Evolutionary conservation across 1,140 invertebrate species (phyloP).

Genomic region (Thaumatotibia leucotreta): DNA sequence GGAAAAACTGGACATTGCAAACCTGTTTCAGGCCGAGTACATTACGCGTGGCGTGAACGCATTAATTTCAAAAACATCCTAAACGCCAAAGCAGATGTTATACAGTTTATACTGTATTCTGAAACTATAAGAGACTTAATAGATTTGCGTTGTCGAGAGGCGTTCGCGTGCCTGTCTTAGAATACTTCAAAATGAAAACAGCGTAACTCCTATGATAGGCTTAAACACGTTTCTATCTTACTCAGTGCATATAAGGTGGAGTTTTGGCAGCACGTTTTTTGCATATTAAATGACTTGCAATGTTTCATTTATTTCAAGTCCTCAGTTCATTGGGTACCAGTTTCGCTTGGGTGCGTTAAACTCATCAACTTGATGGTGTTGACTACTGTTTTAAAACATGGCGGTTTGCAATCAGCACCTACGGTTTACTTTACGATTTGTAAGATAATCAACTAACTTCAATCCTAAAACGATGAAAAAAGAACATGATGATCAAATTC

Average conservation of each 20-base stretch:
- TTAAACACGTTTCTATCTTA: neutral
- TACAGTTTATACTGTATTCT: neutral
- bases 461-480: too few species aligned
- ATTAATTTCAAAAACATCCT: neutral
- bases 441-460: too few species aligned
- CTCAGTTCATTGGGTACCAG: constrained; percentile 15
- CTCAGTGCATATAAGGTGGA: neutral
- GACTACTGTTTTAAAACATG: constrained; percentile 8
- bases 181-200: neutral
- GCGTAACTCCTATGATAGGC: neutral
- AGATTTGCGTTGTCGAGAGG: neutral
- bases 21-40: constrained; percentile 15
- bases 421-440: neutral
- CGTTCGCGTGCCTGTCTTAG: constrained; percentile 15
- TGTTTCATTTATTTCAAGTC: constrained; percentile 12
- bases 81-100: neutral
- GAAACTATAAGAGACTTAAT: neutral
- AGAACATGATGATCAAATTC: too few species aligned
- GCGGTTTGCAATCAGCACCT: neutral
- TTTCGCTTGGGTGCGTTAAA: constrained; percentile 20
- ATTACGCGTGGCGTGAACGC: constrained; percentile 14
- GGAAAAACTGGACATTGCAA: constrained; percentile 13
- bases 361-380: neutral
- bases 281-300: constrained; percentile 16
- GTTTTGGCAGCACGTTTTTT: neutral